Conservation (phyloP, 1,140 invertebrate species). For the Antheraea mylitta region DNA sequence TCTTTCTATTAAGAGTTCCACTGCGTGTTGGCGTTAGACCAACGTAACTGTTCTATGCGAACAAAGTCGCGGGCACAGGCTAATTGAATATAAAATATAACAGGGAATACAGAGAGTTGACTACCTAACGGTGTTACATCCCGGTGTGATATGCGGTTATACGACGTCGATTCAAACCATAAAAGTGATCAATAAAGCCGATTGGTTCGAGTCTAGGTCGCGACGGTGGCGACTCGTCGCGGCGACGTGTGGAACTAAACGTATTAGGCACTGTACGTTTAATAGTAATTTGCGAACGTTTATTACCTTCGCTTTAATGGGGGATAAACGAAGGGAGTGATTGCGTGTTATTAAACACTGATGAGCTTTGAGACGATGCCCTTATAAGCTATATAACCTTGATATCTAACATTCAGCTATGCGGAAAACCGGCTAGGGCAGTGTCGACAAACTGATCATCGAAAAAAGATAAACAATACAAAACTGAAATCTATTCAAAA, state of each 20-base stretch:
- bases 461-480: no score
- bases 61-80: no score
- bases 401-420: no score
- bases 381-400: background rate
- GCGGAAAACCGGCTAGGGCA: background rate
- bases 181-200: conserved; percentile 41
- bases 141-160: conserved; percentile 28
- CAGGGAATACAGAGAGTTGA: no score
- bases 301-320: conserved; percentile 9
- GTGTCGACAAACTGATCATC: no score
- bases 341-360: conserved; percentile 1
- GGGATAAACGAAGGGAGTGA: background rate
- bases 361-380: background rate
- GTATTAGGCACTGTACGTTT: conserved; percentile 19
- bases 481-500: no score
- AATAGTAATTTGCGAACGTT: conserved; percentile 8
- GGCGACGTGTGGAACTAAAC: conserved; percentile 33
- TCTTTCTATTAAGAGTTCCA: no score
- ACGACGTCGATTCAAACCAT: conserved; percentile 24
- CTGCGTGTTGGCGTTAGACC: no score
- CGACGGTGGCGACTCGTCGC: conserved; percentile 29
- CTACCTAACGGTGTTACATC: conserved; percentile 12
- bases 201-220: conserved; percentile 39
- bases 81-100: no score
- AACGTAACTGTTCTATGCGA: no score